Conservation (phyloP, 1,140 invertebrate species). For the Zaprionus ornatus region DNA sequence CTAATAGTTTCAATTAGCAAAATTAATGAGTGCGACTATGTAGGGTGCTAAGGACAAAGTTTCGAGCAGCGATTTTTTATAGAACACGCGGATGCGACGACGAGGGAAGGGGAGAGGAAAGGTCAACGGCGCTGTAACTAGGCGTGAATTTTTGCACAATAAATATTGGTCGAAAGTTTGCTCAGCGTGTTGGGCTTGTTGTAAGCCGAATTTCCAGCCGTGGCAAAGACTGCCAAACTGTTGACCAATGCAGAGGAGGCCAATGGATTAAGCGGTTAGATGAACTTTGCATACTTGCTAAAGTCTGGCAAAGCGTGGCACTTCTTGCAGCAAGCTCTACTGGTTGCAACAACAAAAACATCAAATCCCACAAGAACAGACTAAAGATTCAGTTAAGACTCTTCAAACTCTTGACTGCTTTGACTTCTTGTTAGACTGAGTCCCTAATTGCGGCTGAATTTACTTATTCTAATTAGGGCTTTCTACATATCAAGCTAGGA, state of each 20-base stretch:
- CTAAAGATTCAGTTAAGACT: not conserved
- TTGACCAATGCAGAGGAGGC: not conserved
- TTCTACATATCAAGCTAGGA: not conserved
- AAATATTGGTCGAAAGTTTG: constrained; percentile 53
- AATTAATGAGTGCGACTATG: constrained; percentile 70
- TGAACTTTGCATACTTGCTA: constrained; percentile 21
- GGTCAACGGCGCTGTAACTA: not conserved
- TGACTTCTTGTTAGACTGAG: not conserved
- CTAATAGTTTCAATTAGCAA: constrained; percentile 75
- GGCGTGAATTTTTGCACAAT: constrained; percentile 74
- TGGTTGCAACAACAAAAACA: not conserved
- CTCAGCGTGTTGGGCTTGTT: constrained; percentile 17
- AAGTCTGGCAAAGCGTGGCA: not conserved
- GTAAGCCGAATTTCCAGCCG: constrained; percentile 12
- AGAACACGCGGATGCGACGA: not conserved
- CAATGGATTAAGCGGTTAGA: constrained; percentile 8
- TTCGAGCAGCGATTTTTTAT: constrained; percentile 32
- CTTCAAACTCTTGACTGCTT: not conserved
- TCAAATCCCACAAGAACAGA: not conserved
- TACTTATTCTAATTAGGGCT: not conserved
- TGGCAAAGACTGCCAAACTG: not conserved
- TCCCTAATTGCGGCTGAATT: not conserved
- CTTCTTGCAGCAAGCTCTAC: not conserved
- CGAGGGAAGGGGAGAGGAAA: too few relatives aligned
- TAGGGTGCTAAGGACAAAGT: constrained; percentile 67